A percentile compares a stretch with the other conserved stretches of the same genome.
phyloP scores from a whole-genome alignment of 30 jellyfish, hydroid and myxozoan genomes.

The Hydractinia echinata region DNA sequence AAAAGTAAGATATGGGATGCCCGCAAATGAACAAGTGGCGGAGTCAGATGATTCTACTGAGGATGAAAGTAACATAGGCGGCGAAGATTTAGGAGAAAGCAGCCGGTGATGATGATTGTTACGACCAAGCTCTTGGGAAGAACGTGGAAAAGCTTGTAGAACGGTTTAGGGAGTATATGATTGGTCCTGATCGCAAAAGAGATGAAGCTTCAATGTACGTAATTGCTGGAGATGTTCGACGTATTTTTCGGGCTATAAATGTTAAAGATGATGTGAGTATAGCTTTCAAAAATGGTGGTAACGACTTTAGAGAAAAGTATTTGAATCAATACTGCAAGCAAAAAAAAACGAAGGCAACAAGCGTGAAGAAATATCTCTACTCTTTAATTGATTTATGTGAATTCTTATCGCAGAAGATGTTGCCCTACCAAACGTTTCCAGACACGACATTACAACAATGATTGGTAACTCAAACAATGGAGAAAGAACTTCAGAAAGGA shows the following conservation, averaged over 20 bases:
- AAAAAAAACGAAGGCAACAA: background rate
- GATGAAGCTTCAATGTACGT: constrained; percentile 1
- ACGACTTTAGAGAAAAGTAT: background rate
- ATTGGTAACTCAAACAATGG: constrained; percentile 12
- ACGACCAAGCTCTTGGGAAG: background rate
- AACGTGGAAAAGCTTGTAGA: background rate
- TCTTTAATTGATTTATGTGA: constrained; percentile 3
- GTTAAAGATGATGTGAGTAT: constrained; percentile 3
- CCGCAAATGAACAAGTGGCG: too few relatives aligned
- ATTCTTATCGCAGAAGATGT: background rate
- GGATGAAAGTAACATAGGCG: too few relatives aligned
- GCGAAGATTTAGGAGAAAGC: too few relatives aligned
- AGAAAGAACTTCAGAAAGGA: background rate
- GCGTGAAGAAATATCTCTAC: constrained; percentile 13
- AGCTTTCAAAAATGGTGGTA: background rate
- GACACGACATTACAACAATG: background rate
- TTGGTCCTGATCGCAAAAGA: constrained; percentile 12
- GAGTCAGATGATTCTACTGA: too few relatives aligned
- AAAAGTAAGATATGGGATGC: too few relatives aligned
- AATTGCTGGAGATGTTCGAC: constrained; percentile 4
- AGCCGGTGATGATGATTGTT: background rate
- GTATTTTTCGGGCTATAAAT: background rate
- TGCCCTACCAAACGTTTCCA: background rate
- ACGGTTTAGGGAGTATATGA: background rate
- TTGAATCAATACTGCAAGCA: background rate